phyloP scores from a whole-genome alignment of 2,113 vertebrate species.

The Colaptes auratus region DNA sequence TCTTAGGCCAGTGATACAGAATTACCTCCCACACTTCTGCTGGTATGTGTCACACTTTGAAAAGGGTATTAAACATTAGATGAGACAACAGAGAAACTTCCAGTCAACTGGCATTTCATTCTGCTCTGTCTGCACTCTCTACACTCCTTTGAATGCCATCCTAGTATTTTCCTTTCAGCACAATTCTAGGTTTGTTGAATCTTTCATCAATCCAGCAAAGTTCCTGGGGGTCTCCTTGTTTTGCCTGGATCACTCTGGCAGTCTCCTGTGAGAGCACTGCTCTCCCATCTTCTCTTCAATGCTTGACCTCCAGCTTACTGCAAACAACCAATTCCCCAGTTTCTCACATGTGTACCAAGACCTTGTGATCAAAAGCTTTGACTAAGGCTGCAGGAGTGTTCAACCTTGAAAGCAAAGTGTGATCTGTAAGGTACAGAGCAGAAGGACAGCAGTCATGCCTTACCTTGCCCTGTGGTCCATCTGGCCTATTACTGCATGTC shows the following conservation, averaged over 20 bases:
- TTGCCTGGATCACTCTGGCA: neutral
- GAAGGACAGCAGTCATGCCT: neutral
- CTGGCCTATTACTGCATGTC: neutral
- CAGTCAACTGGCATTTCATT: conserved; percentile 45
- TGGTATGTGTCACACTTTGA: conserved; percentile 60
- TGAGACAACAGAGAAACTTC: conserved; percentile 54
- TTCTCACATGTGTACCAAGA: accelerated
- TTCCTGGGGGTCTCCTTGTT: neutral
- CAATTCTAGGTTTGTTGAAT: neutral
- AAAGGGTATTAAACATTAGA: conserved; percentile 62
- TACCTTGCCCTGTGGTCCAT: neutral
- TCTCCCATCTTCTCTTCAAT: neutral
- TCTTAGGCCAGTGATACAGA: conserved; percentile 14
- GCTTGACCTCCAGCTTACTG: neutral
- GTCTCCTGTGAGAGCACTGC: neutral
- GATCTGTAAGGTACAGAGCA: neutral
- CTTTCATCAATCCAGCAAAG: neutral
- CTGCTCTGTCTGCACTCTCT: conserved; percentile 24
- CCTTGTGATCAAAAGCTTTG: neutral
- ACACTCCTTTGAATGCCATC: neutral
- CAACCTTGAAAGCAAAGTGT: neutral
- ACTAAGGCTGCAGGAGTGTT: neutral
- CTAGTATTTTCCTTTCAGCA: neutral
- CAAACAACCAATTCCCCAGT: neutral
- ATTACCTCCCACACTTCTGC: conserved; percentile 55